Evolutionary conservation across 2,888 invertebrate species (phyloP).

Genomic region (Leucozona laternaria): DNA sequence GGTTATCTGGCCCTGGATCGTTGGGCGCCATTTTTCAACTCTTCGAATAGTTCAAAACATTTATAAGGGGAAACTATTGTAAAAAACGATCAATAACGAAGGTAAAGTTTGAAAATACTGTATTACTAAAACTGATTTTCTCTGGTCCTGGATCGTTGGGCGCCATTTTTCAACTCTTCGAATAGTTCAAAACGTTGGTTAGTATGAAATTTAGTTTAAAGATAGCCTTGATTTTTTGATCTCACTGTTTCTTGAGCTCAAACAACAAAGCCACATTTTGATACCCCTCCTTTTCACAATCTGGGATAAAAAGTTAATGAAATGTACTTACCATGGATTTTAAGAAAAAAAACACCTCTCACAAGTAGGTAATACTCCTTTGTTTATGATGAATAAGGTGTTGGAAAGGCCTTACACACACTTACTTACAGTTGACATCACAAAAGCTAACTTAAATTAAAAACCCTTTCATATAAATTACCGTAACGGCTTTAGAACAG

Average conservation of each 20-base stretch:
- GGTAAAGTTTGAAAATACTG: no score
- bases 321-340: background rate
- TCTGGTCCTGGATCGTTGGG: no score
- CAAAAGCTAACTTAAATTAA: conserved; percentile 63
- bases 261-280: background rate
- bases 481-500: conserved; percentile 54
- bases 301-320: background rate
- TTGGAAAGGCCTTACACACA: conserved; percentile 10
- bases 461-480: conserved; percentile 70
- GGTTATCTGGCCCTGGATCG: no score
- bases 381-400: conserved; percentile 25
- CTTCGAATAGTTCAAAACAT: no score
- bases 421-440: conserved; percentile 32
- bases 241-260: background rate
- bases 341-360: background rate
- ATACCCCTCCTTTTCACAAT: background rate
- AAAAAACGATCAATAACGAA: no score
- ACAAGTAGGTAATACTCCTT: conserved; percentile 2
- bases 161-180: no score
- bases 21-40: no score
- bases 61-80: no score
- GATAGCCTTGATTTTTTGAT: no score
- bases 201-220: no score
- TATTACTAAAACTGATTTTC: no score
- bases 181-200: no score